A percentile compares a stretch with the other conserved stretches of the same genome.
These are phyloP conservation scores for Chrysemys picta DNA, from an alignment of 2,113 vertebrate species.

Conservation along the genomic window DNA sequence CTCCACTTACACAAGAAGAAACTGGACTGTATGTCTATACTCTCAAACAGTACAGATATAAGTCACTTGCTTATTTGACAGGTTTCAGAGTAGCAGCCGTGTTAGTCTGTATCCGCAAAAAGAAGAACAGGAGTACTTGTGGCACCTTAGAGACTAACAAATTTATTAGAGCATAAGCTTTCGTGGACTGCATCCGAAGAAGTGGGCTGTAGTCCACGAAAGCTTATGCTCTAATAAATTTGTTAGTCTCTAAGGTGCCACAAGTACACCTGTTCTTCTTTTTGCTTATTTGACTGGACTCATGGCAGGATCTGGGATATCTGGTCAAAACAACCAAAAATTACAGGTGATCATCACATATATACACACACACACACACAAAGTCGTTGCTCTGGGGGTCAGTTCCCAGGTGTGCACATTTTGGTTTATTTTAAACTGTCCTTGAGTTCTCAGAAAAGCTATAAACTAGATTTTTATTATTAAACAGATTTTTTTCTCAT, in stretches of 20 bases:
- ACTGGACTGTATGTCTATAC: too few species aligned
- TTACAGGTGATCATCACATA: slow-evolving; percentile 53
- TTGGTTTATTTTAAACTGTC: not conserved
- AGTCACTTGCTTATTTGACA: slow-evolving; percentile 9
- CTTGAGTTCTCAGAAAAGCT: not conserved
- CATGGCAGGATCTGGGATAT: slow-evolving; percentile 63
- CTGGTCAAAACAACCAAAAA: slow-evolving; percentile 21
- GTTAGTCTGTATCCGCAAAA: too few species aligned
- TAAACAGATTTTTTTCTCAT: not conserved
- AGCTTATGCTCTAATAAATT: too few species aligned
- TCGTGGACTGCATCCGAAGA: too few species aligned
- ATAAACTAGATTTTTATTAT: slow-evolving; percentile 1
- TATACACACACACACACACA: slow-evolving; percentile 58
- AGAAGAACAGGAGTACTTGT: too few species aligned
- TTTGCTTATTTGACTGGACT: slow-evolving; percentile 46
- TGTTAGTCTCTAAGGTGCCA: too few species aligned
- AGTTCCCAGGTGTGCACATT: not conserved
- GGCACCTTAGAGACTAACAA: too few species aligned
- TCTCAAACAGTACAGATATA: not conserved
- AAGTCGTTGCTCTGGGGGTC: not conserved
- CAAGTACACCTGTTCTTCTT: too few species aligned
- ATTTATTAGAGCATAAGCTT: too few species aligned
- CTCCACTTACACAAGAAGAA: too few species aligned
- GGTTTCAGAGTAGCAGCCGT: too few species aligned
- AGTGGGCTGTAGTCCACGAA: too few species aligned